phyloP scores from a whole-genome alignment of 2,113 vertebrate genomes.

The Rostratula benghalensis region DNA sequence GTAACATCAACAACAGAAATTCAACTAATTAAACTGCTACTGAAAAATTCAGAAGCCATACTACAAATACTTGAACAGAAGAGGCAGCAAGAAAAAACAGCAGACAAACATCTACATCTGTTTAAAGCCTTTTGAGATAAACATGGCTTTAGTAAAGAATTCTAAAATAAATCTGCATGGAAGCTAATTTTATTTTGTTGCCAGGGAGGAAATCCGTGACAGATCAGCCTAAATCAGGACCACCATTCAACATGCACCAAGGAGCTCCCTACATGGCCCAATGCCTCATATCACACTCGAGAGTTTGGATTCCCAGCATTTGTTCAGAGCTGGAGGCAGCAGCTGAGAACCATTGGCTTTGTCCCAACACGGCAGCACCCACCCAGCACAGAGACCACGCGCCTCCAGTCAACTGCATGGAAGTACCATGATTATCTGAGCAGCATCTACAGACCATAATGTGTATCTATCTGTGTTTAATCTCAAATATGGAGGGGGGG shows the following conservation, averaged over 20 bases:
- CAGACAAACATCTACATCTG: neutral
- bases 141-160: neutral
- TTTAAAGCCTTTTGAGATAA: neutral
- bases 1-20: neutral
- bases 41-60: neutral
- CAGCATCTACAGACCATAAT: neutral
- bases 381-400: neutral
- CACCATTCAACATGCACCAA: neutral
- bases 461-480: neutral
- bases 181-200: neutral
- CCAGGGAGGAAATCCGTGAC: neutral
- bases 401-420: neutral
- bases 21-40: neutral
- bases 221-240: neutral
- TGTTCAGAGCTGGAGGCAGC: neutral
- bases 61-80: neutral
- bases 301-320: neutral
- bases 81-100: neutral
- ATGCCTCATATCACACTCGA: fast-evolving
- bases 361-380: neutral
- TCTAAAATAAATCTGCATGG: neutral
- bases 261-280: neutral
- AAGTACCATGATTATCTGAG: neutral
- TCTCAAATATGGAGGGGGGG: neutral
- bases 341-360: neutral